phyloP scores from a whole-genome alignment of 2,888 invertebrate genomes.

The Pasiphila rectangulata region DNA sequence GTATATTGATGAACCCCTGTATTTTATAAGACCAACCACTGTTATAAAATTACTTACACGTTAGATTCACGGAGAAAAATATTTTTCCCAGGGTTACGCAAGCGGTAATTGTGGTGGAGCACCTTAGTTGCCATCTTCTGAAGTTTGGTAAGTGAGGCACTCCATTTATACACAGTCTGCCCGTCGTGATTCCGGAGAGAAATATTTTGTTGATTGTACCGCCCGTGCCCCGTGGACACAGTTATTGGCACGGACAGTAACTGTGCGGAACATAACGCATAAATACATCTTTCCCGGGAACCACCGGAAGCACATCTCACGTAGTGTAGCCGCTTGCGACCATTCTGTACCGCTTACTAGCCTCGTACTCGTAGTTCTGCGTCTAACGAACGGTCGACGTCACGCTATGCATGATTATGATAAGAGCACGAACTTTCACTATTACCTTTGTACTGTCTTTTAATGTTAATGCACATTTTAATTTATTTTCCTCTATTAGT shows the following conservation, averaged over 20 bases:
- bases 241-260: constrained; percentile 65
- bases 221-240: constrained; percentile 69
- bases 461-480: constrained; percentile 66
- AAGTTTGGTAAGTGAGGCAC: constrained; percentile 81
- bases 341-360: constrained; percentile 61
- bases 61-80: constrained; percentile 81
- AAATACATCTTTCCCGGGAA: constrained; percentile 80
- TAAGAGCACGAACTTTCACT: constrained; percentile 71
- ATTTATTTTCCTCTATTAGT: constrained; percentile 40
- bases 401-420: constrained; percentile 78
- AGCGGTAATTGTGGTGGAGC: constrained; percentile 81
- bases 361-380: constrained; percentile 48
- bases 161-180: constrained; percentile 79
- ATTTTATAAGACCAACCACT: constrained; percentile 68
- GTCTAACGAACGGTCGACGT: constrained; percentile 70
- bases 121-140: constrained; percentile 81
- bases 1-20: constrained; percentile 51
- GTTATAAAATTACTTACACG: constrained; percentile 76
- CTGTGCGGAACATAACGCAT: constrained; percentile 77
- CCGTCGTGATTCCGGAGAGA: constrained; percentile 81
- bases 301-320: constrained; percentile 74
- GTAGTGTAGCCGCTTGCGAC: constrained; percentile 75
- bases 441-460: constrained; percentile 59
- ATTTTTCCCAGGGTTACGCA: constrained; percentile 82
- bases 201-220: constrained; percentile 81